These are phyloP conservation scores for Channa maculata DNA, from an alignment of 2,113 vertebrate species.

Conservation along the genomic window DNA sequence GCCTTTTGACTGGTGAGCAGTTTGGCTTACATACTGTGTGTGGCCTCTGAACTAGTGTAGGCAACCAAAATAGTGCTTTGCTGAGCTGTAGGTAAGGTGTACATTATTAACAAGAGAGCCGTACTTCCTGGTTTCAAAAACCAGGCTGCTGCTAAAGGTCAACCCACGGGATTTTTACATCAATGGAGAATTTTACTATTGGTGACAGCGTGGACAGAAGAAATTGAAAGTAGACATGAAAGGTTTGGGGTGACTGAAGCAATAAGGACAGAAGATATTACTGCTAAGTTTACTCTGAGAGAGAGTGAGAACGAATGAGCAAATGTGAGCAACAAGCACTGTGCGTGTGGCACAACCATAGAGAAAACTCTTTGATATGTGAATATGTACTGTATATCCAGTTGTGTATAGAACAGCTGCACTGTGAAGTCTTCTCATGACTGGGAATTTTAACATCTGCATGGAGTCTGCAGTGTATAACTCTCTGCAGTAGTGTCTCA, in stretches of 20 bases:
- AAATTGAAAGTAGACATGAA: no score
- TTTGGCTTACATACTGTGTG: conserved; percentile 13
- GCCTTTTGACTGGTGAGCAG: conserved; percentile 37
- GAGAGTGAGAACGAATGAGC: no score
- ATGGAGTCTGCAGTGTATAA: not conserved
- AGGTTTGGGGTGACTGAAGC: no score
- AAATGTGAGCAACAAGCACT: no score
- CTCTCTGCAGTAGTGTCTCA: not conserved
- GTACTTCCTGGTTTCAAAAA: conserved; percentile 9
- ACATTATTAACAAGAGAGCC: conserved; percentile 12
- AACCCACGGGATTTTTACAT: no score
- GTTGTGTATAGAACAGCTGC: conserved; percentile 13
- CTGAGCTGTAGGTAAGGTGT: conserved; percentile 20
- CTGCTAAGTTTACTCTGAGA: no score
- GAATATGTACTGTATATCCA: conserved; percentile 1
- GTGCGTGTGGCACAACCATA: not conserved
- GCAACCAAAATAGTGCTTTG: conserved; percentile 33
- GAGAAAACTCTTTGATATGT: conserved; percentile 22
- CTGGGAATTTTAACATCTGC: no score
- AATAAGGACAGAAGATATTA: no score
- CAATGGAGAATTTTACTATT: no score
- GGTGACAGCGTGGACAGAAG: no score
- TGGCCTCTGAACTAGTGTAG: conserved; percentile 35
- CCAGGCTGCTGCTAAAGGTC: conserved; percentile 16
- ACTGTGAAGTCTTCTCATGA: not conserved